Conservation (phyloP, 92 coral and sea anemone species). For the Galaxea fascicularis region DNA sequence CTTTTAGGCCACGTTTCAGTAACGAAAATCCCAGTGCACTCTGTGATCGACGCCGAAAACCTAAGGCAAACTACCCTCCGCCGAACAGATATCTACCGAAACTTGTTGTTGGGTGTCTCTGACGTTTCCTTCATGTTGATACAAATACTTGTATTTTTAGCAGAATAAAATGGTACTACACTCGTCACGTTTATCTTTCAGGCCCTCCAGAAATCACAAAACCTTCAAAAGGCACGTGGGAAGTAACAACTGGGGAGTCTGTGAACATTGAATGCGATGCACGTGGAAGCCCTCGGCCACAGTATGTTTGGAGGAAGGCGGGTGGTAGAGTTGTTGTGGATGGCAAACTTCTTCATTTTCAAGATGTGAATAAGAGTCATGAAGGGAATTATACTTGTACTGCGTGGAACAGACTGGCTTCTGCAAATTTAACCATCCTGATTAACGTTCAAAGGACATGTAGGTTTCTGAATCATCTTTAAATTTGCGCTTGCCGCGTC, state of each 20-base stretch:
- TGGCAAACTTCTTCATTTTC: not conserved
- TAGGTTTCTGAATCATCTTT: not conserved
- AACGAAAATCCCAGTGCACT: too few relatives aligned
- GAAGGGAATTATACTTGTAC: not conserved
- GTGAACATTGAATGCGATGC: not conserved
- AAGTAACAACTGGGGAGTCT: not conserved
- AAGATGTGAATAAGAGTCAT: not conserved
- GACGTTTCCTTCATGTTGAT: too few relatives aligned
- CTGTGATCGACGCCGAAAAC: too few relatives aligned
- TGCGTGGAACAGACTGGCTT: not conserved
- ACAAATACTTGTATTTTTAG: too few relatives aligned
- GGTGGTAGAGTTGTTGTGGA: not conserved
- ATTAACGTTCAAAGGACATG: not conserved
- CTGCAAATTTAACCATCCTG: not conserved
- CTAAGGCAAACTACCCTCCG: too few relatives aligned
- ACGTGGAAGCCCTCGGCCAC: not conserved
- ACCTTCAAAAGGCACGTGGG: not conserved
- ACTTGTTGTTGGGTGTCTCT: too few relatives aligned
- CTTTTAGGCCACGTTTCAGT: too few relatives aligned
- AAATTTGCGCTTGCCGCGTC: too few relatives aligned
- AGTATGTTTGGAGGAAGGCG: not conserved
- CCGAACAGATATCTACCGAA: too few relatives aligned
- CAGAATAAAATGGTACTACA: too few relatives aligned
- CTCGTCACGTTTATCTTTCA: not conserved
- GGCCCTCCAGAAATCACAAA: not conserved